These are phyloP conservation scores for Thalassoma bifasciatum DNA, from an alignment of 2,113 vertebrate genomes.

Conservation along the genomic window DNA sequence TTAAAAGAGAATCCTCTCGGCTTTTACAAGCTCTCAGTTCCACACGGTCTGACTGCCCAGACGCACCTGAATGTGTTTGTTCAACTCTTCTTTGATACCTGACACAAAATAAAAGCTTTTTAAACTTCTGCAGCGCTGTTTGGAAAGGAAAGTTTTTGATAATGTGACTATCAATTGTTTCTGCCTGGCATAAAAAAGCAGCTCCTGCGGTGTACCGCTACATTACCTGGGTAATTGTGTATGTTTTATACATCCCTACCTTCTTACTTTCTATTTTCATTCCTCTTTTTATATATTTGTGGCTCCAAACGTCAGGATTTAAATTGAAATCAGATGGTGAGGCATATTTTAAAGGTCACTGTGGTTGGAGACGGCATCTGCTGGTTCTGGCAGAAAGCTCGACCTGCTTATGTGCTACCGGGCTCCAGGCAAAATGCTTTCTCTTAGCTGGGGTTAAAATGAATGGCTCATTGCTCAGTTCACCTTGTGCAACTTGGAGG, in stretches of 20 bases:
- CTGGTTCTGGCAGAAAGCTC: constrained; percentile 59
- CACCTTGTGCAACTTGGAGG: constrained; percentile 50
- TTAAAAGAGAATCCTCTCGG: constrained; percentile 47
- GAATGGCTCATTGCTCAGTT: constrained; percentile 64
- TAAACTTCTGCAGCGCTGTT: constrained; percentile 9
- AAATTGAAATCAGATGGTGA: constrained; percentile 75
- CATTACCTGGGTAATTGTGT: not conserved
- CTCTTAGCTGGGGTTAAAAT: constrained; percentile 53
- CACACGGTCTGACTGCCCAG: constrained; percentile 36
- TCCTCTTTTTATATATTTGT: constrained; percentile 18
- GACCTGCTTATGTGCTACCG: constrained; percentile 44
- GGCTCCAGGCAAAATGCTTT: constrained; percentile 64
- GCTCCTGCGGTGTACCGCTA: not conserved
- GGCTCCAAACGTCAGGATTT: constrained; percentile 36
- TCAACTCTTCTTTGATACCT: constrained; percentile 36
- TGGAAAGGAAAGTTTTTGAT: constrained; percentile 26
- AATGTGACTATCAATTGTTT: constrained; percentile 23
- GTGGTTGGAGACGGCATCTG: constrained; percentile 63
- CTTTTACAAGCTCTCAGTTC: constrained; percentile 50
- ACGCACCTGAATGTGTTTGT: constrained; percentile 36
- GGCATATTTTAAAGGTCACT: constrained; percentile 80
- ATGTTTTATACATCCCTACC: constrained; percentile 6
- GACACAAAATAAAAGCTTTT: constrained; percentile 23
- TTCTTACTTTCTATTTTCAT: constrained; percentile 7
- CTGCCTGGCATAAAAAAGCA: not conserved